Evolutionary conservation across 2,797 vertebrate genomes (phyloP).

Genomic region (Varecia variegata): DNA sequence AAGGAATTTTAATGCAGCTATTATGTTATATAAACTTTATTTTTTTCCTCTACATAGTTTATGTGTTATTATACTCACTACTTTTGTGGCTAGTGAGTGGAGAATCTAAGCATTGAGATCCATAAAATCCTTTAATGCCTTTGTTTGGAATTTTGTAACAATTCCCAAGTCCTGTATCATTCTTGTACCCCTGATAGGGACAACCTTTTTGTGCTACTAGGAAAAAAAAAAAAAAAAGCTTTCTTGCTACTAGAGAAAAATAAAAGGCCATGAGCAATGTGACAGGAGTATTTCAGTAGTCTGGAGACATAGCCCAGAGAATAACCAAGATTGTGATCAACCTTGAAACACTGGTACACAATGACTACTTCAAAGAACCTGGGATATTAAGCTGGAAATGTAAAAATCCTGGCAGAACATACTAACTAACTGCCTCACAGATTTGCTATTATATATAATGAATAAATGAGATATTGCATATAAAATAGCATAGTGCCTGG

Average conservation of each 20-base stretch:
- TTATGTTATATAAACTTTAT: background rate
- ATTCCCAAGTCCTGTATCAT: background rate
- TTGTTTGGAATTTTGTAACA: background rate
- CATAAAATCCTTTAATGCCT: background rate
- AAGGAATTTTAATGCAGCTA: background rate
- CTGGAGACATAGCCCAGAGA: background rate
- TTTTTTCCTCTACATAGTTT: background rate
- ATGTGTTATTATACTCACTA: background rate
- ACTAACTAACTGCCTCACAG: background rate
- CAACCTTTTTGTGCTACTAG: background rate
- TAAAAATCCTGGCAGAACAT: background rate
- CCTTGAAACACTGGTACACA: background rate
- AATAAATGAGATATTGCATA: background rate
- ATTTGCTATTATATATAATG: background rate
- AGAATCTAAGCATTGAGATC: background rate
- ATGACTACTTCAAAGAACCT: background rate
- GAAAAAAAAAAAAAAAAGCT: background rate
- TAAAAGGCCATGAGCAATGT: background rate
- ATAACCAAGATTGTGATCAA: background rate
- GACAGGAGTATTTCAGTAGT: background rate
- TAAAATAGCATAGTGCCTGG: background rate
- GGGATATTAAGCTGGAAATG: background rate
- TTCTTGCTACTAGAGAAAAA: background rate
- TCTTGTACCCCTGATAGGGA: background rate
- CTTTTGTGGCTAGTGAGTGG: background rate